These are phyloP conservation scores for Phyllopteryx taeniolatus DNA, from an alignment of 2,113 vertebrate species.

Conservation along the genomic window DNA sequence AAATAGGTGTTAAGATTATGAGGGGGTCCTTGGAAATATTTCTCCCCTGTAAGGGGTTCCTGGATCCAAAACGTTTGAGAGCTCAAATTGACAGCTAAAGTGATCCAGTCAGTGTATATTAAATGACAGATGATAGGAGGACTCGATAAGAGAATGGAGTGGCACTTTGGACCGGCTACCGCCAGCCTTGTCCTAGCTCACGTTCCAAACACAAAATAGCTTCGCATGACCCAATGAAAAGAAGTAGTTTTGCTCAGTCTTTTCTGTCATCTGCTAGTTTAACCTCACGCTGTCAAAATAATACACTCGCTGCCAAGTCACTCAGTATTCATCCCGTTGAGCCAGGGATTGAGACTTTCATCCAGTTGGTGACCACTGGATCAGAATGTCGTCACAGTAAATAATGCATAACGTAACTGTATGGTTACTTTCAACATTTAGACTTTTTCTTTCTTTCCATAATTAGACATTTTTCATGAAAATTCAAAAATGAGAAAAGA, in stretches of 20 bases:
- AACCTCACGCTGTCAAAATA: conserved; percentile 54
- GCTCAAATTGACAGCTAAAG: conserved; percentile 29
- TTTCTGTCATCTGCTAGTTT: conserved; percentile 59
- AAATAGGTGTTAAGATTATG: no score
- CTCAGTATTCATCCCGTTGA: conserved; percentile 57
- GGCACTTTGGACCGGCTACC: conserved; percentile 43
- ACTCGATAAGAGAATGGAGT: conserved; percentile 60
- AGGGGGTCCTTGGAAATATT: no score
- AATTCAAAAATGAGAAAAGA: no score
- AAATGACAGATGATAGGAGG: conserved; percentile 41
- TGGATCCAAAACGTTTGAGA: neutral
- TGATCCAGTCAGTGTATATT: conserved; percentile 19
- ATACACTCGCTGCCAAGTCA: conserved; percentile 57
- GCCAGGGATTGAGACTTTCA: conserved; percentile 46
- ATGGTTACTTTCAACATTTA: conserved; percentile 3
- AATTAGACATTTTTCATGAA: neutral
- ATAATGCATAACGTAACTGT: conserved; percentile 26
- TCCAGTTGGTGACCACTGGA: conserved; percentile 49
- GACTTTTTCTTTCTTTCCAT: neutral
- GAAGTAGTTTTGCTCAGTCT: conserved; percentile 41
- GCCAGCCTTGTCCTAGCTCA: conserved; percentile 52
- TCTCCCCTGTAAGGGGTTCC: no score
- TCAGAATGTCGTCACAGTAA: conserved; percentile 47
- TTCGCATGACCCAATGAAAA: conserved; percentile 44
- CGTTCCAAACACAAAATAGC: conserved; percentile 66